Base-by-base conservation (phyloP, 1,140 invertebrate species). In the Drosophila ananassae region DNA sequence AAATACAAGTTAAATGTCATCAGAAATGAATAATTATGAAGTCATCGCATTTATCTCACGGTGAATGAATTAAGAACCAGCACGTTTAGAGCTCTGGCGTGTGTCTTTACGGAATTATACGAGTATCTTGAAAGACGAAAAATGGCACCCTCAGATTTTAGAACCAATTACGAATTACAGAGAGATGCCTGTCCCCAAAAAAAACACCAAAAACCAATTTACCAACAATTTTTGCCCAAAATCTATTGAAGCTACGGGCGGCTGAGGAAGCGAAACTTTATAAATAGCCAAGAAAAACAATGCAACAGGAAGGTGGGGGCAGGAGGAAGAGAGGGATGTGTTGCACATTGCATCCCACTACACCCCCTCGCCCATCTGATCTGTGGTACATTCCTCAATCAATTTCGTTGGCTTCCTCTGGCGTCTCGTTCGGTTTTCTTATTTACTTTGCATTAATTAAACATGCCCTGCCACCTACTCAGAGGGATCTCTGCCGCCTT, bases 381-480 rank as follows among this genome's bases (percentile, higher is more conserved):
- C 55, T 85, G 77, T 66, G 82, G 78, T 68, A 48, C 81, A 87
- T 87, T 87, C 82, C 66, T 89, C 82, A 87, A 87, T 87, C 82
- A 87, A 87, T 87, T 87, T 87, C 46, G 83, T 74, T 76, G 69
- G 64, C 44, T 78, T 75, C 60, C 73, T 55, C 10, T 17, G 21
- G 46, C 56, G 50, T 63, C 54, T 77, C 59, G n/a, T 60, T 56
- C 51, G 41, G 60, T 60, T 79, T 82, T 87, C 78, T 87, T 87
- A 87, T 87, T 87, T 87, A 87, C 82, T 87, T 89, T 87, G 82
- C 83, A 87, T 87, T 87, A 87, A 87, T 87, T 87, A 87, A 87
- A 87, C 82, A 87, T 87, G 78, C 83, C 71, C 73, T 58, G 81
- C 81, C 62, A 80, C 81, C 79, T 83, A 83, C 64, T 63, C 63